These are phyloP conservation scores for Typhlichthys eigenmanni DNA, from an alignment of 2,797 vertebrate species.

Conservation along the genomic window DNA sequence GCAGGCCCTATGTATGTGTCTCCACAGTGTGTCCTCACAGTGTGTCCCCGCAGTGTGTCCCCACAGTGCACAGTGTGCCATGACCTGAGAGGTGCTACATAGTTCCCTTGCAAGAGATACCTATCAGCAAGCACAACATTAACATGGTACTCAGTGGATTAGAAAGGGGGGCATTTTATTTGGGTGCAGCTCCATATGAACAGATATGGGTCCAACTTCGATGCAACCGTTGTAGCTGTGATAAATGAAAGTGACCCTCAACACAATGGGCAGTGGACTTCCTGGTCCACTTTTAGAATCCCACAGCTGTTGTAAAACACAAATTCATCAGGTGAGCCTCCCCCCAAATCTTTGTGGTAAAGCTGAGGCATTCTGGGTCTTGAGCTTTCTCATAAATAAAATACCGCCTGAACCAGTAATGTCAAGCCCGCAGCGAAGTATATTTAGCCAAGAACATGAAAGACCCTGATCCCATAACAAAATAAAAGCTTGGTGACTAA, in stretches of 20 bases:
- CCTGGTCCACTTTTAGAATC: conserved; percentile 82
- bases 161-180: conserved; percentile 66
- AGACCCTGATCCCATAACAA: conserved; percentile 83
- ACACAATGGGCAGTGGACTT: conserved; percentile 53
- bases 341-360: conserved; percentile 82
- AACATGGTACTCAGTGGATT: conserved; percentile 45
- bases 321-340: conserved; percentile 81
- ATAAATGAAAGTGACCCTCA: conserved; percentile 62
- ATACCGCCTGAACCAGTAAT: conserved; percentile 73
- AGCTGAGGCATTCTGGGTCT: conserved; percentile 81
- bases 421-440: conserved; percentile 66
- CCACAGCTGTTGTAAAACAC: conserved; percentile 86
- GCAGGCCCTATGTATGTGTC: conserved; percentile 40
- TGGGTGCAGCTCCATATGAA: conserved; percentile 60
- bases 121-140: conserved; percentile 56
- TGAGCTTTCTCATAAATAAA: conserved; percentile 80
- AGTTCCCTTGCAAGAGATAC: conserved; percentile 59
- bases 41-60: conserved; percentile 47
- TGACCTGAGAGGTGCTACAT: conserved; percentile 63
- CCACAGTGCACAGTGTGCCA: conserved; percentile 70
- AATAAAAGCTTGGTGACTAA: conserved; percentile 81
- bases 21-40: too few species aligned
- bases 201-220: conserved; percentile 19
- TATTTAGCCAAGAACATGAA: conserved; percentile 82
- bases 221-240: conserved; percentile 5